Conservation (phyloP, 2,888 invertebrate genomes). For the Drosophila gaucha region DNA sequence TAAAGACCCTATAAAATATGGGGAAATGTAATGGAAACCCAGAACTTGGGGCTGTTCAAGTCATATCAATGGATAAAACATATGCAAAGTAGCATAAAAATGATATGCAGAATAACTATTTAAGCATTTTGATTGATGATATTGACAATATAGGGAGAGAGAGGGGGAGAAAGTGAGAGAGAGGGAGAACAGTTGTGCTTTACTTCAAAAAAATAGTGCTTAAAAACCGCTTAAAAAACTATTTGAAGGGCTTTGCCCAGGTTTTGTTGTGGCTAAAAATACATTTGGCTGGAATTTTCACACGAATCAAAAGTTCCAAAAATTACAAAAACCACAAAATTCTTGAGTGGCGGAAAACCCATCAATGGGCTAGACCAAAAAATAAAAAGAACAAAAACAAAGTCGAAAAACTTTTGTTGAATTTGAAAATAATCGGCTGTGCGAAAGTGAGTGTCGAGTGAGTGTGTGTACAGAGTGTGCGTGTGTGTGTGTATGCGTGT, state of each 20-base stretch:
- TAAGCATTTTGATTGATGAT: conserved; percentile 2
- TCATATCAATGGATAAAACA: neutral
- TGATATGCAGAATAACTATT: neutral
- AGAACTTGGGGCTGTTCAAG: neutral
- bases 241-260: conserved; percentile 4
- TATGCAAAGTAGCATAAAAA: neutral
- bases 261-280: conserved; percentile 26
- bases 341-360: conserved; percentile 14
- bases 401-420: conserved; percentile 36
- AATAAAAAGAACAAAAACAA: conserved; percentile 10
- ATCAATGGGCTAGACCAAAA: conserved; percentile 35
- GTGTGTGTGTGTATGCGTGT: neutral
- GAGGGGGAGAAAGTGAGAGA: neutral
- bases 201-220: neutral
- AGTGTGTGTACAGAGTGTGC: neutral
- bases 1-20: too few relatives aligned
- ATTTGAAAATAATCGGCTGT: conserved; percentile 44
- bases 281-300: conserved; percentile 34
- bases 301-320: conserved; percentile 11
- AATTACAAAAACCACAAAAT: neutral
- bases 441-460: neutral
- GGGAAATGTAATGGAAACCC: too few relatives aligned
- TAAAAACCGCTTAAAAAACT: conserved; percentile 23
- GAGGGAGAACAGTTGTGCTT: neutral
- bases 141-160: too few relatives aligned